Evolutionary conservation across 2,113 vertebrate genomes (phyloP), one percentile per base, ranked within the genome.

Genomic region (Ptyas mucosa): DNA sequence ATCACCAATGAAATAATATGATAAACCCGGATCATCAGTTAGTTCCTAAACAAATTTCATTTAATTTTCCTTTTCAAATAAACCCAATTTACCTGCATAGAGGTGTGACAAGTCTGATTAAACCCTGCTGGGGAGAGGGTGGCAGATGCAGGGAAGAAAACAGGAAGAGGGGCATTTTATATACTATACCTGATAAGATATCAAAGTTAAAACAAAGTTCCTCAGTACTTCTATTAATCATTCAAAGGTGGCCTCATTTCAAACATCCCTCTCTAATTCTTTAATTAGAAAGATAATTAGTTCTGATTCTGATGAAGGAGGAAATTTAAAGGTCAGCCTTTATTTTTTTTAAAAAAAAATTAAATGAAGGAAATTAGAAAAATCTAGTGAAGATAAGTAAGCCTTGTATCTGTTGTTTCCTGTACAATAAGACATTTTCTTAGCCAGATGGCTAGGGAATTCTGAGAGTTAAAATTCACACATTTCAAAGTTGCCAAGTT

Each of bases 21-120:
- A 97, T 96, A 97, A 97, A 49, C 93, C 87, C 96, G 94, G 91
- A 95, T 92, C 94, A 90, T 89, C 91, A 95, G 95, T 97, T 97
- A 97, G 96, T 96, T 97, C 93, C 93, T 96, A 95, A 97, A 95
- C 90, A 97, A 91, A 96, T 94, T 95, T 97, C 97, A 97, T 97
- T 97, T 97, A 96, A 97, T 98, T 98, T 97, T 95, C 86, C 92
- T 96, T 97, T 95, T 97, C 94, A 96, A 95, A 96, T 97, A 98
- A 97, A 96, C 94, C 90, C 0, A 96, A 97, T 97, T 97, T 97
- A 97, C 95, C 93, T 97, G 94, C 87, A 92, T 89, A 91, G 94
- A 97, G 94, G 96, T 97, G 92, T 96, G 97, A 97, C 97, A 97
- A 0, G 0, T 97, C 95, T 97, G 96, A 97, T 97, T 97, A 97